Evolutionary conservation across 2,888 invertebrate genomes (phyloP).

Genomic region (Chloroclysta siterata): DNA sequence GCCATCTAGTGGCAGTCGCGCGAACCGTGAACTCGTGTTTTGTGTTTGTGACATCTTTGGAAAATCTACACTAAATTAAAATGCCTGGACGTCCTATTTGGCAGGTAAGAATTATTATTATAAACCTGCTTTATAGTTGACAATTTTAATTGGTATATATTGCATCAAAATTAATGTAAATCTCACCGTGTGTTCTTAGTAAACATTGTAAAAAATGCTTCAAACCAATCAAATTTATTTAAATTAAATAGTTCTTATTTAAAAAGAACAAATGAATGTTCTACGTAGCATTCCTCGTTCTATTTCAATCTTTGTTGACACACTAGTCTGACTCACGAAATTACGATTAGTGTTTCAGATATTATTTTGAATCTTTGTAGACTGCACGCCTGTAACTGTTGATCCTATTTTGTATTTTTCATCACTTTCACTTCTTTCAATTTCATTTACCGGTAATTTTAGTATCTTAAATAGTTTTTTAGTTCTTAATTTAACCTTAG

Average conservation of each 20-base stretch:
- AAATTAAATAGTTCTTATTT: neutral
- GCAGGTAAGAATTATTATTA: constrained; percentile 83
- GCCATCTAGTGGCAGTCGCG: constrained; percentile 78
- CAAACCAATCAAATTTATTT: no score
- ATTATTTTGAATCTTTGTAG: neutral
- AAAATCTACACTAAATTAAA: constrained; percentile 59
- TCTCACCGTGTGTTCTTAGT: neutral
- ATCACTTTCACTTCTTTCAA: neutral
- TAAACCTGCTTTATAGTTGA: neutral
- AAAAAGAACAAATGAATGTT: neutral
- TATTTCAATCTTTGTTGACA: constrained; percentile 21
- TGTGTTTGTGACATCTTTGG: constrained; percentile 64
- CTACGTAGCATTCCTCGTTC: constrained; percentile 3
- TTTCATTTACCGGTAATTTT: neutral
- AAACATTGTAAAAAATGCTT: no score
- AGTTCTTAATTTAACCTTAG: constrained; percentile 9
- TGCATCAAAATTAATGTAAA: neutral
- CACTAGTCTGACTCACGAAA: constrained; percentile 15
- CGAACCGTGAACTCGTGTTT: constrained; percentile 64
- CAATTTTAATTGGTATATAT: neutral
- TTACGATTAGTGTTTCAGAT: constrained; percentile 1
- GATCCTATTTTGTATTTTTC: neutral
- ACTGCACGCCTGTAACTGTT: neutral
- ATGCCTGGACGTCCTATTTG: constrained; percentile 92
- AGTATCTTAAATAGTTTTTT: neutral